Evolutionary conservation across 2,113 vertebrate species (phyloP), one percentile per base, ranked within the genome.

Genomic region (Prolemur simus): DNA sequence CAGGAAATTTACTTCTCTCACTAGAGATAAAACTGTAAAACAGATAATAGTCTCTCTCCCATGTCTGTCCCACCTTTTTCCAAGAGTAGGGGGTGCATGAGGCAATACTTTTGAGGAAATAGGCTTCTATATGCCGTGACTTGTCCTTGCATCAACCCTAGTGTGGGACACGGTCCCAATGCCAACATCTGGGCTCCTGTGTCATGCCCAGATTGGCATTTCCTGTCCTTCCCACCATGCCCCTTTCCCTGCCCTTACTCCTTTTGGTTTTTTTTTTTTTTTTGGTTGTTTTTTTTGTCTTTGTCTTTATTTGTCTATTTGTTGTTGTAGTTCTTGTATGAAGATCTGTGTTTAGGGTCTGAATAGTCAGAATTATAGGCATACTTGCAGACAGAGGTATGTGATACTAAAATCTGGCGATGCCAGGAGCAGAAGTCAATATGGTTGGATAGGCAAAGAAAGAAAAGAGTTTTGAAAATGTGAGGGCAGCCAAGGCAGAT

Each of bases 391-490:
- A 94, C 25, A 60, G 54, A 39, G 66, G 47, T 77, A 7, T 80
- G 27, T 56, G 17, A 83, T 73, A 68, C 4, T 37, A 21, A 90
- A 77, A 32, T 94, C 74, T 92, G 63, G 21, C 25, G 52, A 37
- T 77, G 21, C 47, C 39, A 86, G 77, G 39, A 91, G 9, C 71
- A 87, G 64, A 69, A 91, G 64, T 49, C 56, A 78, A 45, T 66
- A 42, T 83, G 29, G 20, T 60, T 93, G 45, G 73, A 60, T 17
- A 80, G 45, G 39, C 10, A 58, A 94, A 78, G 11, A 94, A 56
- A 82, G 66, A 95, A 91, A 88, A 37, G 42, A 68, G 60, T 77
- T 89, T 78, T 95, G 93, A 87, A 96, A 94, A 74, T 58, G 27
- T 64, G 89, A 87, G 20, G 8, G 29, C 34, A 58, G 17, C 47